Conservation (phyloP, 2,888 invertebrate species). For the Apamea sordens region DNA sequence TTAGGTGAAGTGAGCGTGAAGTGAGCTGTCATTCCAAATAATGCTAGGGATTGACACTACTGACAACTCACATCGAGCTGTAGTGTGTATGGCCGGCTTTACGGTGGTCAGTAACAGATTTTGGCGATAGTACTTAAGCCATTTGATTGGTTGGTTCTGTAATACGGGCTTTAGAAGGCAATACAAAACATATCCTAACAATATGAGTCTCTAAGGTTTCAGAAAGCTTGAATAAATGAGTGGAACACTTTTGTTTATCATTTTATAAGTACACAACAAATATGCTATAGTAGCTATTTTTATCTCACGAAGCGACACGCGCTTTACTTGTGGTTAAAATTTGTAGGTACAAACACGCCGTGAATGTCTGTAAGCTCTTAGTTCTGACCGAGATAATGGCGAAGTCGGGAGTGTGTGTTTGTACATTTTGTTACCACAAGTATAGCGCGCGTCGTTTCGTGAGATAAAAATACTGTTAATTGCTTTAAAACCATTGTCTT, state of each 20-base stretch:
- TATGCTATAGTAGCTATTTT: not conserved
- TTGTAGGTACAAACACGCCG: too few relatives aligned
- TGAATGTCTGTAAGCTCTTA: too few relatives aligned
- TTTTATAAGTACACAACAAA: not conserved
- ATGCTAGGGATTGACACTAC: too few relatives aligned
- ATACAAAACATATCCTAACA: not conserved
- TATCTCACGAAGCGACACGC: not conserved
- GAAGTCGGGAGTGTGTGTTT: too few relatives aligned
- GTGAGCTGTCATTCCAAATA: too few relatives aligned
- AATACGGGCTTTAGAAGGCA: not conserved
- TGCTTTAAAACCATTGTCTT: not conserved
- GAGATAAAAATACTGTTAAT: not conserved
- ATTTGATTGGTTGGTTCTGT: not conserved
- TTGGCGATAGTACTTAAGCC: not conserved
- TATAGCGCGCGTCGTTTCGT: not conserved
- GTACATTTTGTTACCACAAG: too few relatives aligned
- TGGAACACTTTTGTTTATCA: not conserved
- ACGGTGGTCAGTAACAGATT: too few relatives aligned
- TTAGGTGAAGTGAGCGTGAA: too few relatives aligned
- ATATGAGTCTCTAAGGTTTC: not conserved
- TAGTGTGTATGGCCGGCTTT: too few relatives aligned
- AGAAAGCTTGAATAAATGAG: not conserved
- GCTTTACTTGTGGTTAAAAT: too few relatives aligned
- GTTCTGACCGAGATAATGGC: too few relatives aligned
- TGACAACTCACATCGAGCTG: too few relatives aligned